These are phyloP conservation scores for Latrodectus geometricus DNA, from an alignment of 1,140 invertebrate genomes.

Conservation along the genomic window DNA sequence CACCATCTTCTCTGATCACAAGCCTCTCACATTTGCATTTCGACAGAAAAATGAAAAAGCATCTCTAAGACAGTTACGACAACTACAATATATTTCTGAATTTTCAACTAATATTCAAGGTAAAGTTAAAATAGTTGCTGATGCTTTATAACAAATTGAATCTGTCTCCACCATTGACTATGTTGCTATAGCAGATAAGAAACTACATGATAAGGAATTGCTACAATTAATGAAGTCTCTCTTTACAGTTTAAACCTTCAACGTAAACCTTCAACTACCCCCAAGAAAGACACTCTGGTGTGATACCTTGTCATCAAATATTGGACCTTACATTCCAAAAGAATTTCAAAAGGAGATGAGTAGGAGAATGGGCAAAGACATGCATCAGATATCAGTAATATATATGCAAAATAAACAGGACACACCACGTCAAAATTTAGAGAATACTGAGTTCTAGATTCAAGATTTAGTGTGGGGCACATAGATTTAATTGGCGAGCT, in stretches of 20 bases:
- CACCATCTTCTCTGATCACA: conserved; percentile 65
- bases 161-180: conserved; percentile 12
- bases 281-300: conserved; percentile 65
- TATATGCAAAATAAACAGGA: too few relatives aligned
- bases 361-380: too few relatives aligned
- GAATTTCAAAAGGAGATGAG: not conserved
- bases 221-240: not conserved
- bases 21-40: not conserved
- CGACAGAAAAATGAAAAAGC: conserved; percentile 33
- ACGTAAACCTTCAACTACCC: conserved; percentile 66
- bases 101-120: conserved; percentile 68
- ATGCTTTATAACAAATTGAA: conserved; percentile 47
- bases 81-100: conserved; percentile 69
- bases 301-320: conserved; percentile 44
- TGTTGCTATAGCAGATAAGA: not conserved
- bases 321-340: not conserved
- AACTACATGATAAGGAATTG: not conserved
- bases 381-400: too few relatives aligned
- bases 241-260: not conserved
- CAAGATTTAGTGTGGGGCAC: not conserved
- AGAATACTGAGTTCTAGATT: not conserved
- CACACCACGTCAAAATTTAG: not conserved
- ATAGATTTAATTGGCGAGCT: not conserved
- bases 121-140: conserved; percentile 65
- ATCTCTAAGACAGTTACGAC: conserved; percentile 35